Percentiles rank a stretch among this genome's conserved stretches.
These are phyloP conservation scores for Xestobium rufovillosum DNA, from an alignment of 2,888 invertebrate genomes.

Conservation along the genomic window DNA sequence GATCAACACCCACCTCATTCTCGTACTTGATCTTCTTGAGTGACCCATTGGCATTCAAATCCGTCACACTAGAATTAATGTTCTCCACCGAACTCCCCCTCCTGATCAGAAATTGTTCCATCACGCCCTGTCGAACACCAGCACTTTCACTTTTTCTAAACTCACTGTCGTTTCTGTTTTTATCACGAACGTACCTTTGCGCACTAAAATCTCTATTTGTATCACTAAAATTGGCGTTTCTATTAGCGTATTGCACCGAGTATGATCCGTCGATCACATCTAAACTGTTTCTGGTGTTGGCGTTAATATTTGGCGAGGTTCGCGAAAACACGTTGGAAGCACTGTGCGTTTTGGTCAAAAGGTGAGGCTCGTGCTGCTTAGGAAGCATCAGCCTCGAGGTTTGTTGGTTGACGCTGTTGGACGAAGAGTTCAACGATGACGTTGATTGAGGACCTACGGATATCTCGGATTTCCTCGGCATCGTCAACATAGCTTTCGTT, in stretches of 20 bases:
- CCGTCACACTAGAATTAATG: slow-evolving; percentile 32
- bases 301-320: slow-evolving; percentile 18
- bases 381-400: slow-evolving; percentile 23
- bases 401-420: slow-evolving; percentile 31
- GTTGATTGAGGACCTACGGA: slow-evolving; percentile 23
- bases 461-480: slow-evolving; percentile 36
- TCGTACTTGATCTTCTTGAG: slow-evolving; percentile 41
- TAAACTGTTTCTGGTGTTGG: slow-evolving; percentile 30
- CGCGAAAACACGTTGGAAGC: slow-evolving; percentile 40
- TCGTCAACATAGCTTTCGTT: slow-evolving; percentile 60
- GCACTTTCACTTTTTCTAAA: slow-evolving; percentile 15
- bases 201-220: slow-evolving; percentile 6
- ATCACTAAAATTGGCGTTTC: slow-evolving; percentile 17
- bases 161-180: slow-evolving; percentile 13
- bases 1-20: slow-evolving; percentile 35
- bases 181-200: slow-evolving; percentile 12
- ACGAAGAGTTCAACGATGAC: slow-evolving; percentile 31
- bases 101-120: slow-evolving; percentile 24
- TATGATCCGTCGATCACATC: slow-evolving; percentile 31
- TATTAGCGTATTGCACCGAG: slow-evolving; percentile 30
- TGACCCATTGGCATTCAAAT: slow-evolving; percentile 32
- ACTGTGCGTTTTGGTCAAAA: slow-evolving; percentile 40
- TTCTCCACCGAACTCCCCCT: slow-evolving; percentile 40
- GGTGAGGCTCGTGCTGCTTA: slow-evolving; percentile 26
- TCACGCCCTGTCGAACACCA: slow-evolving; percentile 12